A percentile compares a stretch with the other conserved stretches of the same genome.
These are phyloP conservation scores for Propithecus deckenii DNA, from an alignment of 2,797 vertebrate species.

Conservation along the genomic window DNA sequence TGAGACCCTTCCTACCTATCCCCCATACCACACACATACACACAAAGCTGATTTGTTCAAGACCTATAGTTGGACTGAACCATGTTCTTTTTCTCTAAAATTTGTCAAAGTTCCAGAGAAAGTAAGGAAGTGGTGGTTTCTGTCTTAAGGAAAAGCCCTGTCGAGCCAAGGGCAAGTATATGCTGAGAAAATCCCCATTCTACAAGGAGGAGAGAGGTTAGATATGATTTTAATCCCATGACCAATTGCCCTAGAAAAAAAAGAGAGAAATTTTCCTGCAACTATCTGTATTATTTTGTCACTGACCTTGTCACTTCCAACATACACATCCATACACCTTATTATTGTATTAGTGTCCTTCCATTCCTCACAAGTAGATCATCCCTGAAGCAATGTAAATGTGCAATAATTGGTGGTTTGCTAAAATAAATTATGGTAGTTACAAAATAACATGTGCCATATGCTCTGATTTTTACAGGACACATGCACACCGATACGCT, in stretches of 20 bases:
- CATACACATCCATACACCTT: background rate
- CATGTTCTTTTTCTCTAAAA: background rate
- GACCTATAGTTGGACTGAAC: background rate
- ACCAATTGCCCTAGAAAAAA: background rate
- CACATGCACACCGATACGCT: background rate
- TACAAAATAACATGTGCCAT: background rate
- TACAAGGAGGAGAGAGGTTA: background rate
- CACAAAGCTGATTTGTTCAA: background rate
- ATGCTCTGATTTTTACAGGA: background rate
- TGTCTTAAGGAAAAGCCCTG: background rate
- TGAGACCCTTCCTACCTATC: background rate
- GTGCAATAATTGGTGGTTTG: background rate
- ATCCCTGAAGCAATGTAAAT: background rate
- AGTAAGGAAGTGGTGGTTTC: background rate
- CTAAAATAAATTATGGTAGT: background rate
- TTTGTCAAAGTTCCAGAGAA: background rate
- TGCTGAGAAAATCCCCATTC: background rate
- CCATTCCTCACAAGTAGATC: background rate
- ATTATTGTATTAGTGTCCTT: background rate
- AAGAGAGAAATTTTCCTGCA: background rate
- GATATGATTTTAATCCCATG: background rate
- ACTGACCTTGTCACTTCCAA: background rate
- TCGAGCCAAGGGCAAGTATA: background rate
- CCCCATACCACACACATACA: background rate
- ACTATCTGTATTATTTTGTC: background rate